Evolutionary conservation across 1,140 invertebrate species (phyloP).

Genomic region (Drosophila biarmipes): DNA sequence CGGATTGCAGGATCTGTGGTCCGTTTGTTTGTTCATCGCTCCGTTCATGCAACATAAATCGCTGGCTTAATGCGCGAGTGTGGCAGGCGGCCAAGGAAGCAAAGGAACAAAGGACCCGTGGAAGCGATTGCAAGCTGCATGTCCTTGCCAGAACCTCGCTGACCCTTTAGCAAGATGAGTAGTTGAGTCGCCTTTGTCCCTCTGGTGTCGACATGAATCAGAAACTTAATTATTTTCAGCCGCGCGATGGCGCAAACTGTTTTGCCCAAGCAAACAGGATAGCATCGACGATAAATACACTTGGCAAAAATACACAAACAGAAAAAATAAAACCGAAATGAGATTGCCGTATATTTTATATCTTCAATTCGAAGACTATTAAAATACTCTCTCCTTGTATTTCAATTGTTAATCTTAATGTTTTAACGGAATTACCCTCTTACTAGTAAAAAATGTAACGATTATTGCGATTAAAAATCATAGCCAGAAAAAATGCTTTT

Average conservation of each 20-base stretch:
- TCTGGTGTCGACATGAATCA: conserved; percentile 74
- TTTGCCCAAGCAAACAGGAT: conserved; percentile 62
- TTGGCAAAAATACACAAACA: background rate
- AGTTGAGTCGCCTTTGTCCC: conserved; percentile 70
- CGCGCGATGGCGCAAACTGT: conserved; percentile 61
- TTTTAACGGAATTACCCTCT: too few species aligned
- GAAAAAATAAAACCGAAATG: background rate
- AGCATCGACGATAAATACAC: conserved; percentile 5
- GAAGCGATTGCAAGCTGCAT: conserved; percentile 34
- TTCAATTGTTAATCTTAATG: too few species aligned
- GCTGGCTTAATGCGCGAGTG: conserved; percentile 64
- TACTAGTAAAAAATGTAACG: too few species aligned
- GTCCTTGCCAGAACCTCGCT: conserved; percentile 35
- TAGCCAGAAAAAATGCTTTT: too few species aligned
- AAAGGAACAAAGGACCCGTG: conserved; percentile 19
- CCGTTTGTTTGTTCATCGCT: conserved; percentile 47
- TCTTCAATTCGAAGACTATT: background rate
- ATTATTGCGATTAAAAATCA: background rate
- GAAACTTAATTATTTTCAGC: conserved; percentile 82
- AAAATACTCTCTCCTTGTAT: background rate
- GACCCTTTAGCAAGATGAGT: conserved; percentile 36
- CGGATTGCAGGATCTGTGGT: conserved; percentile 60
- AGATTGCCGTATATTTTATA: background rate
- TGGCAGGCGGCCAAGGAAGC: conserved; percentile 28
- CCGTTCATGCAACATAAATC: conserved; percentile 69